Percentiles rank a stretch among this genome's conserved stretches.
Evolutionary conservation across 2,113 vertebrate genomes (phyloP).

Genomic region (Tetrao urogallus): DNA sequence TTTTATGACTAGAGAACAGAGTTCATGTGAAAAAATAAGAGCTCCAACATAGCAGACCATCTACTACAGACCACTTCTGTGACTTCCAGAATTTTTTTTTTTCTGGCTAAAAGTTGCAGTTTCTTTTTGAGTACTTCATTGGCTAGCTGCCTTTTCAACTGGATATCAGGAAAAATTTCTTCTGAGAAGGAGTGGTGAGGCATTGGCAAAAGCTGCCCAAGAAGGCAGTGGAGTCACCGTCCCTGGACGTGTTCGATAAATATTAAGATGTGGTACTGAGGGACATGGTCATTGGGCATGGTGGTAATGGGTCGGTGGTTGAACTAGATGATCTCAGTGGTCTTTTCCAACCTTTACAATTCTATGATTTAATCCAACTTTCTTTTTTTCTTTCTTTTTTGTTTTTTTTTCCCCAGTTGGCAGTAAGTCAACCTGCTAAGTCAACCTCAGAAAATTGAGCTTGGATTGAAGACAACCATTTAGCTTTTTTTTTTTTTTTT

Average conservation of each 20-base stretch:
- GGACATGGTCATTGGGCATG: too few relatives aligned
- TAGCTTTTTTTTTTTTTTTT: neutral
- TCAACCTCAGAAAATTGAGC: neutral
- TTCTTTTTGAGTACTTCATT: neutral
- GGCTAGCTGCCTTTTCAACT: neutral
- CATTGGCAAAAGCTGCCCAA: too few relatives aligned
- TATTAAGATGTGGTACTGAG: too few relatives aligned
- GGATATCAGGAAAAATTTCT: too few relatives aligned
- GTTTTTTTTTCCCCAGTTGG: neutral
- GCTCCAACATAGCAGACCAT: neutral
- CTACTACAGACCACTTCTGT: neutral
- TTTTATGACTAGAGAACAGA: neutral
- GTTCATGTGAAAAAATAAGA: neutral
- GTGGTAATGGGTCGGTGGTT: too few relatives aligned
- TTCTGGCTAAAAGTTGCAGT: neutral
- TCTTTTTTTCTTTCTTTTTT: neutral
- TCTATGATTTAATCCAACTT: neutral
- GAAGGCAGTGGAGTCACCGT: too few relatives aligned
- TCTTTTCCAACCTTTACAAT: too few relatives aligned
- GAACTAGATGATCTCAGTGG: too few relatives aligned
- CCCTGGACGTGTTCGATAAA: too few relatives aligned
- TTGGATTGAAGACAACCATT: neutral
- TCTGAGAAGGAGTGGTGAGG: too few relatives aligned
- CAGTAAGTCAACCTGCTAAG: neutral
- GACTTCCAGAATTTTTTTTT: neutral